Evolutionary conservation across 2,797 vertebrate genomes (phyloP), one percentile per base, ranked within the genome.

Genomic region (Gymnoscopelus microlampas): DNA sequence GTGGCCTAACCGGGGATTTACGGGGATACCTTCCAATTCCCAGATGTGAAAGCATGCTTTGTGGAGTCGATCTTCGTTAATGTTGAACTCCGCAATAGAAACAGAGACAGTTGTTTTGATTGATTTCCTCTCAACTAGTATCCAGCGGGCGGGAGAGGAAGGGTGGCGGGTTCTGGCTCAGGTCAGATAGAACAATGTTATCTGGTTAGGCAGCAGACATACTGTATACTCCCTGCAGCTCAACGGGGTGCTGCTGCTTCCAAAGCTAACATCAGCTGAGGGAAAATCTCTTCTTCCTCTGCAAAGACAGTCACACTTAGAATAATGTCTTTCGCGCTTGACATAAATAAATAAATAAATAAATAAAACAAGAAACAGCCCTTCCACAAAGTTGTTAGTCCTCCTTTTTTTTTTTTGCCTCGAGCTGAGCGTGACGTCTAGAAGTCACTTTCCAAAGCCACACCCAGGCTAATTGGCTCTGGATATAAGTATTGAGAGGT

Each of bases 141-240:
- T 55, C 62, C 14, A 51, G 63, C 51, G 53, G 39, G 26, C 55
- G n/a, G 74, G 62, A 59, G 32, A 79, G 82, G 78, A 87, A 87
- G 66, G 77, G 66, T 10, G 60, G 48, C 29, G 66, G 26, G 56
- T 15, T 15, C 29, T 66, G 60, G 39, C 32, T 63, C 47, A 1
- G 2, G 65, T 76, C 59, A 48, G 54, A 51, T 64, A 6, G 60
- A 87, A 88, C 76, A 90, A 85, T 89, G 70, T 51, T 53, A 68
- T 65, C 63, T 61, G 54, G 39, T 71, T 67, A 67, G 81, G 39
- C 6, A 44, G 39, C 39, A 35, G 32, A 35, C 5, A 1, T 5
- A 70, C 6, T 59, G 50, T 1, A 10, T 60, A 3, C 24, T 71
- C 9, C 32, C 51, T 60, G 58, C 26, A 66, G 39, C 59, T 7